Evolutionary conservation across 2,888 invertebrate species (phyloP).

Genomic region (Ormia ochracea): DNA sequence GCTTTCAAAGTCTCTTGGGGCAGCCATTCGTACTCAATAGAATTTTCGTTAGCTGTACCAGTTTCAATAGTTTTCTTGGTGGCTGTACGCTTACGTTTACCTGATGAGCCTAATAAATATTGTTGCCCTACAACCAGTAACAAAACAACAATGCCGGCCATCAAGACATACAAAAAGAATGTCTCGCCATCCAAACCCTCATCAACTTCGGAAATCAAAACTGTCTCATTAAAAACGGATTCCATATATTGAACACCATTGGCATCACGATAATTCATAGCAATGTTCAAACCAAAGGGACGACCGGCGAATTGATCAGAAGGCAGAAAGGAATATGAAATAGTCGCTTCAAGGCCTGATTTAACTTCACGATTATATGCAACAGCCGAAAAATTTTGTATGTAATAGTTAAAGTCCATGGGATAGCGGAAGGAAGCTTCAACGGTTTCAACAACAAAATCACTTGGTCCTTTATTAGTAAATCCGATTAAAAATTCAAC

Average conservation of each 20-base stretch:
- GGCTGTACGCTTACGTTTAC: slow-evolving; percentile 81
- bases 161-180: slow-evolving; percentile 97
- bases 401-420: slow-evolving; percentile 98
- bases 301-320: slow-evolving; percentile 97
- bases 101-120: slow-evolving; percentile 89
- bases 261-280: slow-evolving; percentile 91
- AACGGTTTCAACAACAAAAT: slow-evolving; percentile 93
- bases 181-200: slow-evolving; percentile 99
- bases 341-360: slow-evolving; percentile 94
- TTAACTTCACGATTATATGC: slow-evolving; percentile 92
- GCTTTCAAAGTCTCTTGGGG: slow-evolving; percentile 92
- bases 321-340: slow-evolving; percentile 95
- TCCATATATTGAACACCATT: slow-evolving; percentile 82
- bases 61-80: slow-evolving; percentile 87
- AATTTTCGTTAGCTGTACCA: slow-evolving; percentile 91
- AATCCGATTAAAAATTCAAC: slow-evolving; percentile 98
- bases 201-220: slow-evolving; percentile 96
- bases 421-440: slow-evolving; percentile 99
- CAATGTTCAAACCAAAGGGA: slow-evolving; percentile 96
- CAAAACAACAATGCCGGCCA: slow-evolving; percentile 92
- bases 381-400: slow-evolving; percentile 97
- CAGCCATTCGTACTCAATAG: slow-evolving; percentile 99
- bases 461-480: slow-evolving; percentile 93
- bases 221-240: slow-evolving; percentile 98
- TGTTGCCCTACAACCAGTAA: slow-evolving; percentile 93